A percentile compares a stretch with the other conserved stretches of the same genome.
These are phyloP conservation scores for Leptinotarsa rubiginosa DNA, from an alignment of 2,888 invertebrate species.

Conservation along the genomic window DNA sequence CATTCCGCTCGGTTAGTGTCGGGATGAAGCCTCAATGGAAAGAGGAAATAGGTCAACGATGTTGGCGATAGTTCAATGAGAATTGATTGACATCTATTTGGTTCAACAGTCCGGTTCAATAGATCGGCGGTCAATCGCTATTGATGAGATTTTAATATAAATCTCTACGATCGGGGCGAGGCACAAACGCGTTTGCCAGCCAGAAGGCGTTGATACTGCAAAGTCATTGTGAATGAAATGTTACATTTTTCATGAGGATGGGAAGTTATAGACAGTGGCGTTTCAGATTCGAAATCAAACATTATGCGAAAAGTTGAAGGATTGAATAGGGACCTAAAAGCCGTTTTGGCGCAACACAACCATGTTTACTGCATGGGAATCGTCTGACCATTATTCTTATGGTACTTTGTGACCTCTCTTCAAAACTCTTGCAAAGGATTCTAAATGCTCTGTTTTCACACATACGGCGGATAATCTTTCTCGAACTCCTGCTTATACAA, in stretches of 20 bases:
- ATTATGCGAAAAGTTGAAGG: no score
- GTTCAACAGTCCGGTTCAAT: slow-evolving; percentile 13
- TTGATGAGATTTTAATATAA: slow-evolving; percentile 15
- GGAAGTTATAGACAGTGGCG: background rate
- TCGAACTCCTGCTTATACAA: no score
- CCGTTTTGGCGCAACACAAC: no score
- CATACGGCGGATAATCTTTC: no score
- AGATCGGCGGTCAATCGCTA: background rate
- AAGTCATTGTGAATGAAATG: slow-evolving; percentile 4
- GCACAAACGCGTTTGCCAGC: background rate
- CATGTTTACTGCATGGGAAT: no score
- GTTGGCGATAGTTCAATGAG: slow-evolving; percentile 17
- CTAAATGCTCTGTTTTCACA: no score
- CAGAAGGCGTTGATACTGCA: background rate
- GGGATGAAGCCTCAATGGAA: slow-evolving; percentile 6
- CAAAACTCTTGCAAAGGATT: no score
- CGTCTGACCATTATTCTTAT: no score
- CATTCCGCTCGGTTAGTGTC: slow-evolving; percentile 5
- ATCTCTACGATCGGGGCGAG: background rate
- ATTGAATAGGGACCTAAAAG: no score
- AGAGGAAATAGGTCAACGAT: slow-evolving; percentile 23
- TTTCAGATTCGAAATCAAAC: background rate
- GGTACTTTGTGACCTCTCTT: no score
- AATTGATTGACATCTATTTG: slow-evolving; percentile 21
- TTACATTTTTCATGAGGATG: background rate